Evolutionary conservation across 2,797 vertebrate species (phyloP).

Genomic region (Sebastiscus tertius): DNA sequence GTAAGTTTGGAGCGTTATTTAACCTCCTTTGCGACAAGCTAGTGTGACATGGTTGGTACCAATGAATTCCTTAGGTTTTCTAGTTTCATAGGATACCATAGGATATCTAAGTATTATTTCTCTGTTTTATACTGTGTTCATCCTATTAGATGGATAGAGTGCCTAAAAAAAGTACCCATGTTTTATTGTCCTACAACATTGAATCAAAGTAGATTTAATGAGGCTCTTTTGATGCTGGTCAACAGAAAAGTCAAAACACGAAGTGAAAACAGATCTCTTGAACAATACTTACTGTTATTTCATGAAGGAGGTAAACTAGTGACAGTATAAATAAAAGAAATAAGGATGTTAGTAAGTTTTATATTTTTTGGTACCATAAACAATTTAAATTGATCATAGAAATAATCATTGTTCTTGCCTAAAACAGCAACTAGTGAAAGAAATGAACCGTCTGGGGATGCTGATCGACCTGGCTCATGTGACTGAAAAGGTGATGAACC

Average conservation of each 20-base stretch:
- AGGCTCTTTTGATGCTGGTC: background rate
- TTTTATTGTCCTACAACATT: background rate
- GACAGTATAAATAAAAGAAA: background rate
- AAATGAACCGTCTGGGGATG: constrained; percentile 96
- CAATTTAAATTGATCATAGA: background rate
- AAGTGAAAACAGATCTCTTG: background rate
- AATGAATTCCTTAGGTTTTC: too few relatives aligned
- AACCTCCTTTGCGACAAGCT: too few relatives aligned
- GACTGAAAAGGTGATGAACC: constrained; percentile 86
- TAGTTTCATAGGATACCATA: too few relatives aligned
- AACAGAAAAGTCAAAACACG: background rate
- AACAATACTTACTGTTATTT: too few relatives aligned
- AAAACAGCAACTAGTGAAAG: constrained; percentile 83
- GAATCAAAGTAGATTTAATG: background rate
- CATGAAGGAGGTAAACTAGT: background rate
- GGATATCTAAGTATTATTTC: background rate
- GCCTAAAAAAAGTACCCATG: background rate
- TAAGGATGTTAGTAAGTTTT: background rate
- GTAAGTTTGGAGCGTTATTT: too few relatives aligned
- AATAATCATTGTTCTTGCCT: background rate
- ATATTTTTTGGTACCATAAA: background rate
- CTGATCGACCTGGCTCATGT: constrained; percentile 93
- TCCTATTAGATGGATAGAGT: background rate
- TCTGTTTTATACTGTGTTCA: background rate
- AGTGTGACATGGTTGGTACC: too few relatives aligned